Percentiles rank a stretch among this genome's conserved stretches.
Conservation (phyloP, 2,113 vertebrate species). For the Ginglymostoma cirratum region DNA sequence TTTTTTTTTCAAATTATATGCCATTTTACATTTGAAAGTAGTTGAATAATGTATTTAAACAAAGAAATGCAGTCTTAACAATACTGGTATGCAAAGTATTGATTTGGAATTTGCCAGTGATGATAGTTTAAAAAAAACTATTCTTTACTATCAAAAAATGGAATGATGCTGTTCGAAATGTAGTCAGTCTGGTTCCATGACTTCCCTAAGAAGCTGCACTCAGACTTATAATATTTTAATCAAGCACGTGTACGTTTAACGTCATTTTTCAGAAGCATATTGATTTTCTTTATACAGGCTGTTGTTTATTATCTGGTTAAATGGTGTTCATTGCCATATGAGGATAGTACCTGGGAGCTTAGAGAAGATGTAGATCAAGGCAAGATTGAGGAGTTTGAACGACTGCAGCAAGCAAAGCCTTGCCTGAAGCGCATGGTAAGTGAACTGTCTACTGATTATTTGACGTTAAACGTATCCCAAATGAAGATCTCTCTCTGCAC, state of each 20-base stretch:
- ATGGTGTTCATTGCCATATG: conserved; percentile 96
- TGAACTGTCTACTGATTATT: neutral
- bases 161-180: neutral
- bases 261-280: neutral
- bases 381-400: conserved; percentile 98
- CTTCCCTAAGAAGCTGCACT: neutral
- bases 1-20: neutral
- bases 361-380: conserved; percentile 94
- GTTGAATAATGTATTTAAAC: neutral
- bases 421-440: conserved; percentile 82
- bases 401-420: conserved; percentile 80
- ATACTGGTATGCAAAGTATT: neutral
- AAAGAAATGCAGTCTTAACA: too few species aligned
- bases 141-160: neutral
- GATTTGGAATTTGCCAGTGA: neutral
- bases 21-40: neutral
- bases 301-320: conserved; percentile 98
- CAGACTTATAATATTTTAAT: neutral
- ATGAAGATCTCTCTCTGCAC: neutral
- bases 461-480: neutral
- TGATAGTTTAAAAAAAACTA: neutral
- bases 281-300: conserved; percentile 64
- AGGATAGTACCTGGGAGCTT: conserved; percentile 98
- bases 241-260: neutral
- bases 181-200: neutral